Evolutionary conservation across 2,797 vertebrate genomes (phyloP).

Genomic region (Trachurus trachurus): DNA sequence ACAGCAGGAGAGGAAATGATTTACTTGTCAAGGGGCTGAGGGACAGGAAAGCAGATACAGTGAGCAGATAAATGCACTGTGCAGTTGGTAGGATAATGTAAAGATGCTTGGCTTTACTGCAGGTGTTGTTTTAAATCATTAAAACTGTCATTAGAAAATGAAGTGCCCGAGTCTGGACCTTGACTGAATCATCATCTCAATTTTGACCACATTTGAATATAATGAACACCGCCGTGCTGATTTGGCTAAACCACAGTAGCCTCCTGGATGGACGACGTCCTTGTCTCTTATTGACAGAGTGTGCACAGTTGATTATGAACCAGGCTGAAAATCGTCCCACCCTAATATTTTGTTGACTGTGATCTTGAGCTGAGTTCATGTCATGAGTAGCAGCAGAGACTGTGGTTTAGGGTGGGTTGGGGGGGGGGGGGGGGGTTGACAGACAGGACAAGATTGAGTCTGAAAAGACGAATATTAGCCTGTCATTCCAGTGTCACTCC

Average conservation of each 20-base stretch:
- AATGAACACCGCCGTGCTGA: neutral
- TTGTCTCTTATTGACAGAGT: neutral
- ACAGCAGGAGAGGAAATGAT: slow-evolving; percentile 78
- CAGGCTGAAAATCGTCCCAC: slow-evolving; percentile 8
- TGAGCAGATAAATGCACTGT: slow-evolving; percentile 67
- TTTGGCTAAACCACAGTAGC: neutral
- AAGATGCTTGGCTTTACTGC: slow-evolving; percentile 51
- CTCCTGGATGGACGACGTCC: neutral
- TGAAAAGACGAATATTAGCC: slow-evolving; percentile 61
- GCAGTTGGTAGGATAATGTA: slow-evolving; percentile 67
- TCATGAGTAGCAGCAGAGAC: slow-evolving; percentile 28
- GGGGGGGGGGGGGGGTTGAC: slow-evolving; percentile 15
- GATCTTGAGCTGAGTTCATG: slow-evolving; percentile 30
- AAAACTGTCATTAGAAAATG: slow-evolving; percentile 2
- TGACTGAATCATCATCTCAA: neutral
- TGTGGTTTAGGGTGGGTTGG: slow-evolving; percentile 14
- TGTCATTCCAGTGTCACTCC: slow-evolving; percentile 56
- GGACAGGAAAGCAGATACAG: slow-evolving; percentile 70
- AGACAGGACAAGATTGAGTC: slow-evolving; percentile 49
- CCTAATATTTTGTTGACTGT: slow-evolving; percentile 26
- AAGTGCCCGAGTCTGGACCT: no score
- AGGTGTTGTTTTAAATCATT: slow-evolving; percentile 44
- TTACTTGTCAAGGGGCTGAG: slow-evolving; percentile 77
- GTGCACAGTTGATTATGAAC: slow-evolving; percentile 19
- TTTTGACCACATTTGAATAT: neutral